Evolutionary conservation across 2,888 invertebrate species (phyloP).

Genomic region (Cephus spinipes): DNA sequence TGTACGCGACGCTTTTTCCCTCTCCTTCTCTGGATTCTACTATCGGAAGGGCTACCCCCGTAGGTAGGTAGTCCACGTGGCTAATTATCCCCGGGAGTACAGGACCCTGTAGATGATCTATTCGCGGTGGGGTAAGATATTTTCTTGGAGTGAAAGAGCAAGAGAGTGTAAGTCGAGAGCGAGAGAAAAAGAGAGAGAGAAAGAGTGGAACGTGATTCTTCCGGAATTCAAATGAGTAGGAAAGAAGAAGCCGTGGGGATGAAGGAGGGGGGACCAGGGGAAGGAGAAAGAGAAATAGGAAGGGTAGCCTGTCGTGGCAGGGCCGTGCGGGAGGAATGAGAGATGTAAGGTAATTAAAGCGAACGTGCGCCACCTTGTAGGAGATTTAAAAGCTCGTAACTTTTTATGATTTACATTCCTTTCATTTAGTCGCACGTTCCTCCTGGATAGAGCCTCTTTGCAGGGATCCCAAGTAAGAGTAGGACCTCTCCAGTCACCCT

Average conservation of each 20-base stretch:
- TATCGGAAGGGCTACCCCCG: neutral
- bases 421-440: conserved; percentile 65
- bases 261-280: conserved; percentile 2
- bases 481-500: conserved; percentile 11
- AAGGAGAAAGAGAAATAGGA: conserved; percentile 28
- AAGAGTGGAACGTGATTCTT: conserved; percentile 10
- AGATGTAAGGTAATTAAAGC: conserved; percentile 66
- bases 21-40: conserved; percentile 2
- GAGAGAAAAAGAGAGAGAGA: conserved; percentile 24
- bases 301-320: conserved; percentile 12
- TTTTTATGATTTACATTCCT: conserved; percentile 67
- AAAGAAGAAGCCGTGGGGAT: conserved; percentile 10
- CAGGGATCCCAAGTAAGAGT: neutral
- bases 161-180: conserved; percentile 25
- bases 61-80: conserved; percentile 45
- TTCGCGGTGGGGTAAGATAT: conserved; percentile 49
- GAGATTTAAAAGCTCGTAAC: conserved; percentile 67
- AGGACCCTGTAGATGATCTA: conserved; percentile 61
- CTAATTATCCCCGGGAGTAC: conserved; percentile 61
- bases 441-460: conserved; percentile 50
- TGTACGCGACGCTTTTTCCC: conserved; percentile 6
- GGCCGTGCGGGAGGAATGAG: conserved; percentile 52
- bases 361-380: conserved; percentile 66
- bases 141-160: conserved; percentile 42
- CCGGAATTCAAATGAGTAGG: neutral